Evolutionary conservation across 2,113 vertebrate species (phyloP).

Genomic region (Sprattus sprattus): DNA sequence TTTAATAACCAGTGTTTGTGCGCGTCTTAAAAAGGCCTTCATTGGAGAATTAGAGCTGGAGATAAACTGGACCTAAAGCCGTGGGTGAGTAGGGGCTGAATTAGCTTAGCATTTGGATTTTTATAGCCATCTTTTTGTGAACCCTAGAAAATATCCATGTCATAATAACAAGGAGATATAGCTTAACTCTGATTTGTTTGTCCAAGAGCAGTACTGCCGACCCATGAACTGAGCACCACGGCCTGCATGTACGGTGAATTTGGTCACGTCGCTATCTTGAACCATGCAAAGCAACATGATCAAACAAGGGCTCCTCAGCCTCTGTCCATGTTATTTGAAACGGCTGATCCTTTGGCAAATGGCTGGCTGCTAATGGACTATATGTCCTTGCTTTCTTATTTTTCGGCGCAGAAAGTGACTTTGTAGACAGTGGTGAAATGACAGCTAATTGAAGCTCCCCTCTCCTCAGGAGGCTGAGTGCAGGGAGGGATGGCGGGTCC

Average conservation of each 20-base stretch:
- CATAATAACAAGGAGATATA: background rate
- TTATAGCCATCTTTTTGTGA: background rate
- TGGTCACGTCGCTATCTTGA: background rate
- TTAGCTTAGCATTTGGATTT: background rate
- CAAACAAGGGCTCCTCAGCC: slow-evolving; percentile 47
- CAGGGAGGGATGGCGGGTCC: slow-evolving; percentile 79
- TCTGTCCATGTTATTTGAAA: slow-evolving; percentile 57
- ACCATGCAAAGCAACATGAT: background rate
- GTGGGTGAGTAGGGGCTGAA: background rate
- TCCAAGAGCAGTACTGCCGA: background rate
- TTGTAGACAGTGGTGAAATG: slow-evolving; percentile 64
- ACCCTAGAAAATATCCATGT: background rate
- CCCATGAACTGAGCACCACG: background rate
- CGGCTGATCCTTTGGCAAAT: slow-evolving; percentile 58
- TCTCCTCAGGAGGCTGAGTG: slow-evolving; percentile 66
- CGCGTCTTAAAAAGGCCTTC: slow-evolving; percentile 25
- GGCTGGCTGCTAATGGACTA: slow-evolving; percentile 47
- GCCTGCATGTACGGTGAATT: background rate
- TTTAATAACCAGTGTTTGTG: slow-evolving; percentile 31
- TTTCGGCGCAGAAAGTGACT: slow-evolving; percentile 61
- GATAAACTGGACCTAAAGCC: slow-evolving; percentile 27
- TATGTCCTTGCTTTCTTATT: slow-evolving; percentile 62
- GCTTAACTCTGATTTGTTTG: background rate
- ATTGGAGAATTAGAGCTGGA: slow-evolving; percentile 33
- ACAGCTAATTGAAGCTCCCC: slow-evolving; percentile 66